Base-by-base conservation (phyloP, 2,888 invertebrate species). In the Cacoxenus indagator region DNA sequence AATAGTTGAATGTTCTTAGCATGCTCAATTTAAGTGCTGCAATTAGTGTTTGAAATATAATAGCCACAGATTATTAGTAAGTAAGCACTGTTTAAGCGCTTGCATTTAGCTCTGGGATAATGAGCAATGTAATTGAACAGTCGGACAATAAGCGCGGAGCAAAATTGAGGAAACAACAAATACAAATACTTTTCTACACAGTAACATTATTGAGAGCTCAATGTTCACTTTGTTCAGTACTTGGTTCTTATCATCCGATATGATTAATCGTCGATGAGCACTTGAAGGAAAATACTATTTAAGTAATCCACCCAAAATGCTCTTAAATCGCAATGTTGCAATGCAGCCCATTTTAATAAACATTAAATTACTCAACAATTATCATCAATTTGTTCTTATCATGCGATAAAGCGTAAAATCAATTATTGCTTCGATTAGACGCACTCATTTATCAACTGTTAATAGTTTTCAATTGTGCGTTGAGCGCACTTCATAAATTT, bases 321-420 rank as follows among this genome's bases (percentile, higher is more conserved):
- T 11, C 8, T 37, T 14, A 37, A 37, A 5, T 37, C 9, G 14
- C 37, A 37, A 14, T 37, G 8, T 2, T 2, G 8, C 14, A 37
- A 11, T 14, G 2, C 8, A 37, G 14, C 37, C 9, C 37, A 37
- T 37, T 37, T 31, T 9, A 9, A 31, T 31, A 31, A 31, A 31
- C 31, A 31, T 31, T 6, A 2, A 37, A 82, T 80, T 78, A 81
- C 77, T 67, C 70, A 68, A 76, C 81, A 81, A 82, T 80, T 81
- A 78, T 72, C 72, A 70, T 73, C 73, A 72, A 78, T 78, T 82
- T 77, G 73, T 43, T 8, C 11, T 31, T 51, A 57, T 45, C 26
- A 19, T 67, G 77, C 82, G 83, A 82, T 82, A 78, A 80, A 79
- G 65, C 73, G 48, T 67, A 73, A 81, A 82, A 82, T 82, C 83